These are phyloP conservation scores for Panopea generosa DNA, from an alignment of 2,888 invertebrate genomes.

Conservation along the genomic window DNA sequence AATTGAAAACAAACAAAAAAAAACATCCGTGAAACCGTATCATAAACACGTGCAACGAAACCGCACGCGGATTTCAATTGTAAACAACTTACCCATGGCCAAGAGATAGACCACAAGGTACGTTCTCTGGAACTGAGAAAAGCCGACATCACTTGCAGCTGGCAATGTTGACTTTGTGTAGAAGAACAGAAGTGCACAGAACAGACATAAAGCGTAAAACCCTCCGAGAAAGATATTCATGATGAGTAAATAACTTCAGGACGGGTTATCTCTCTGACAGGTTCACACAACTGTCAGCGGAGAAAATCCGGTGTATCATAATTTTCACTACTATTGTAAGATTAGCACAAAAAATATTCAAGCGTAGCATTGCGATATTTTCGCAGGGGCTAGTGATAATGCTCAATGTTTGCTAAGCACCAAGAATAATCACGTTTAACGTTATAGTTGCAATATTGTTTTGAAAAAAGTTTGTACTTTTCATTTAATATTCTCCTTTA, in stretches of 20 bases:
- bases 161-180: slow-evolving; percentile 83
- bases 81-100: slow-evolving; percentile 84
- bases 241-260: slow-evolving; percentile 2
- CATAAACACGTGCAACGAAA: background rate
- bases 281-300: too few relatives aligned
- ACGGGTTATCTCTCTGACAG: too few relatives aligned
- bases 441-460: too few relatives aligned
- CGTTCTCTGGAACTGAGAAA: slow-evolving; percentile 85
- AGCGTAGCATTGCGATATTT: too few relatives aligned
- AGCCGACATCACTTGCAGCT: slow-evolving; percentile 81
- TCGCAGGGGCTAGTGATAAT: too few relatives aligned
- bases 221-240: slow-evolving; percentile 82
- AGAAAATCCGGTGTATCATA: too few relatives aligned
- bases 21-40: background rate
- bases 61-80: background rate
- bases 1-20: slow-evolving; percentile 3
- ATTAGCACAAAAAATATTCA: too few relatives aligned
- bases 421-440: too few relatives aligned
- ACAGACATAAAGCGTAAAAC: slow-evolving; percentile 76
- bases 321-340: too few relatives aligned
- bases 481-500: too few relatives aligned
- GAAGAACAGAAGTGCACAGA: slow-evolving; percentile 84
- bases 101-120: slow-evolving; percentile 86
- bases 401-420: too few relatives aligned
- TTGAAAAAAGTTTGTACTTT: too few relatives aligned